Evolutionary conservation across 2,888 invertebrate species (phyloP), one percentile per base, ranked within the genome.

Genomic region (Dione vanillae): DNA sequence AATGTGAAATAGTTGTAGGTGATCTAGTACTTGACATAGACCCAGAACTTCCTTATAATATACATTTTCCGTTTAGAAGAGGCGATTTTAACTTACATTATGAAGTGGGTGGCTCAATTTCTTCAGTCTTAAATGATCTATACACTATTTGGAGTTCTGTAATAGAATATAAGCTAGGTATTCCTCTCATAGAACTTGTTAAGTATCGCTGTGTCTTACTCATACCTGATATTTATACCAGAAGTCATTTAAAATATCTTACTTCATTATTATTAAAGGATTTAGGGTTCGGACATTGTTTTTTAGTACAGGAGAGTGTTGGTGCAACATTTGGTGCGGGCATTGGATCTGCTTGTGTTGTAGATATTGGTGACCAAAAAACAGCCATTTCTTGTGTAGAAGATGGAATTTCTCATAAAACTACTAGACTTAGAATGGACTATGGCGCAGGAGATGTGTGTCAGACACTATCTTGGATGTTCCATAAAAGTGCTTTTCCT

Each of bases 321-420:
- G 93, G 92, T 11, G 93, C 93, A 0, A 93, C 93, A 8, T 94
- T 93, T 76, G 94, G 94, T 0, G 93, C 94, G 47, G 94, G 93
- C 0, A 92, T 94, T 10, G 93, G 93, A 1, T 97, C 96, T 81
- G 98, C 98, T 0, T 99, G 99, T 90, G 98, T 99, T 0, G 97
- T 99, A 0, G 98, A 99, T 85, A 96, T 99, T 65, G 99, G 99
- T 0, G 98, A 98, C 83, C 98, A 98, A 85, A 99, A 99, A 92
- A 98, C 98, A 0, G 97, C 98, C 0, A 96, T 99, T 20, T 98
- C 98, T 1, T 99, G 99, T 91, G 98, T 99, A 0, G 99, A 99
- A 91, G 99, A 99, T 93, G 98, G 98, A 0, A 97, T 99, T 72
- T 98, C 98, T 35, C 97, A 98, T 81, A 95, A 96, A 77, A 96